phyloP scores from a whole-genome alignment of 1,140 invertebrate genomes.

The Ruditapes philippinarum region DNA sequence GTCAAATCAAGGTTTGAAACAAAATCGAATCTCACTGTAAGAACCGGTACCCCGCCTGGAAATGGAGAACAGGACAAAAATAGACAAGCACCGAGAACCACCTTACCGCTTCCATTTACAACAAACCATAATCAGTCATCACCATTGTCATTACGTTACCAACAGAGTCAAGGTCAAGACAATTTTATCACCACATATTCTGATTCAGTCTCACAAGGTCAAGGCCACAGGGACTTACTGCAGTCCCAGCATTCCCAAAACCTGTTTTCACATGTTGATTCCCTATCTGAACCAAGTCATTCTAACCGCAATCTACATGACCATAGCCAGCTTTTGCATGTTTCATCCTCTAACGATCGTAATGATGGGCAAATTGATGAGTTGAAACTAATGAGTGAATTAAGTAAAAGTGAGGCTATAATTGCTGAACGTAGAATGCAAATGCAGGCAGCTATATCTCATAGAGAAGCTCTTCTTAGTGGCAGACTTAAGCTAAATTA shows the following conservation, averaged over 20 bases:
- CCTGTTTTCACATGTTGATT: background rate
- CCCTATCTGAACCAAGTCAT: background rate
- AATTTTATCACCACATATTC: constrained; percentile 39
- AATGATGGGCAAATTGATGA: background rate
- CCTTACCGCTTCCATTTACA: constrained; percentile 40
- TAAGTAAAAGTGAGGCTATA: background rate
- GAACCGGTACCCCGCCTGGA: constrained; percentile 13
- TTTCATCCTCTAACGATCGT: background rate
- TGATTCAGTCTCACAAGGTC: constrained; percentile 33
- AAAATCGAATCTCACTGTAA: constrained; percentile 18
- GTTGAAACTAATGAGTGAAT: background rate
- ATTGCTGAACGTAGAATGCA: background rate
- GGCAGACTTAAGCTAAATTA: background rate
- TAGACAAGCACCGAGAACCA: constrained; percentile 19
- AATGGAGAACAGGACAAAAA: constrained; percentile 11
- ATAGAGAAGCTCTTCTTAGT: background rate
- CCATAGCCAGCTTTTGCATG: background rate
- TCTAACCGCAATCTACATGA: background rate
- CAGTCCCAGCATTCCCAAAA: background rate
- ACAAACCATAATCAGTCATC: constrained; percentile 44
- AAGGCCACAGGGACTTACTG: constrained; percentile 14
- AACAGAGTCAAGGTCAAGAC: constrained; percentile 57
- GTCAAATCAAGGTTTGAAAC: constrained; percentile 22
- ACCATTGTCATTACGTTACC: background rate
- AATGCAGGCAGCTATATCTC: constrained; percentile 25